Evolutionary conservation across 2,797 vertebrate genomes (phyloP).

Genomic region (Ctenochaetus hawaiiensis): DNA sequence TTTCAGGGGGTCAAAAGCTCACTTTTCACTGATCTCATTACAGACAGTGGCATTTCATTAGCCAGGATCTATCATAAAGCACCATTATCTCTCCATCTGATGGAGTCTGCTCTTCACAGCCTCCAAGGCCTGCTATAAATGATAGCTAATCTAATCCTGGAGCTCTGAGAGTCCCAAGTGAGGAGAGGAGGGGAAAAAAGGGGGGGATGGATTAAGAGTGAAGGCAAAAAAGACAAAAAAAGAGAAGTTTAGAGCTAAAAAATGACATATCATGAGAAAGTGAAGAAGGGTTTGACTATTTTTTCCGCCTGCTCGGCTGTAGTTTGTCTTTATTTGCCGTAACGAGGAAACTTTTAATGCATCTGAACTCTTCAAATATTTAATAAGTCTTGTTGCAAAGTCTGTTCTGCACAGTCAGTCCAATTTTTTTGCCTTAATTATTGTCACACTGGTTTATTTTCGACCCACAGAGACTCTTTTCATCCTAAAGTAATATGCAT

Average conservation of each 20-base stretch:
- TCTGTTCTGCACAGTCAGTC: background rate
- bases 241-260: slow-evolving; percentile 7
- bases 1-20: slow-evolving; percentile 79
- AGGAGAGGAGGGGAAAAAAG: slow-evolving; percentile 24
- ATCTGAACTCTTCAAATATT: slow-evolving; percentile 20
- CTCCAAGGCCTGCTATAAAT: slow-evolving; percentile 79
- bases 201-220: background rate
- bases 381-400: slow-evolving; percentile 5
- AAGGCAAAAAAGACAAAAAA: slow-evolving; percentile 2
- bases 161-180: slow-evolving; percentile 55
- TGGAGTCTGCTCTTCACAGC: slow-evolving; percentile 77
- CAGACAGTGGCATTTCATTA: slow-evolving; percentile 85
- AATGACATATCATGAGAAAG: slow-evolving; percentile 4
- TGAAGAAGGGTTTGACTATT: slow-evolving; percentile 8
- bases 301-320: background rate
- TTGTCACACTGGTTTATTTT: background rate
- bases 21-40: slow-evolving; percentile 86
- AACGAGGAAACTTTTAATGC: background rate
- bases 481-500: slow-evolving; percentile 18
- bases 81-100: slow-evolving; percentile 81
- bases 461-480: slow-evolving; percentile 20
- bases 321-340: background rate
- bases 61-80: slow-evolving; percentile 79
- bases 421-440: background rate
- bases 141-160: slow-evolving; percentile 81